Evolutionary conservation across 2,797 vertebrate species (phyloP), one percentile per base, ranked within the genome.

Genomic region (Notamacropus eugenii): DNA sequence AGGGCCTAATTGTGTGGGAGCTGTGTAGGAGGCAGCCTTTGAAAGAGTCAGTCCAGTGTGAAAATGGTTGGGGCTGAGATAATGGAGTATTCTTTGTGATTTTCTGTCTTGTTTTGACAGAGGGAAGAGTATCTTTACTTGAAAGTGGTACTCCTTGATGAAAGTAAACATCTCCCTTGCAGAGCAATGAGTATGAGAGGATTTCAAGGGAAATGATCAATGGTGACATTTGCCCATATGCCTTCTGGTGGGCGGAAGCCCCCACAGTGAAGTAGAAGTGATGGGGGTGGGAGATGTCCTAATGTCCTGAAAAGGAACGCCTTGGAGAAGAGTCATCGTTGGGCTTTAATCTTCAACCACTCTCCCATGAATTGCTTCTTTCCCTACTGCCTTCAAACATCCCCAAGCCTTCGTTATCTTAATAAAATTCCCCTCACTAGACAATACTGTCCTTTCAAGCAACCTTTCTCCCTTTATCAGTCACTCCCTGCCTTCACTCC

Each of bases 21-120:
- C 92, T 87, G 50, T 34, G 0, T 24, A n/a, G 55, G 52, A 93
- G 34, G 9, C n/a, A 5, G 5, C 29, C 54, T 40, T 16, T 19
- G 5, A 28, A 31, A n/a, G 13, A 50, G n/a, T n/a, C 27, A 5
- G 4, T 19, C 3, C n/a, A 34, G 5, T 40, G 0, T 0, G 0
- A 1, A n/a, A 67, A n/a, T 67, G 62, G 5, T 19, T 40, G 67
- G 55, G 31, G 3, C 16, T 91, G 3, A 50, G 46, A 90, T 56
- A 46, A 74, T 40, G 5, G 5, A 19, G 46, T 3, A 10, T 31
- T 9, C 11, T 54, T 67, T 5, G 1, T 74, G n/a, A n/a, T 62
- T 1, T 29, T 52, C 14, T 92, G 55, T 90, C 2, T 1, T 55
- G 29, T 58, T n/a, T 55, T 74, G 92, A 22, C 10, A 82, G 50